Base-by-base conservation (phyloP, 2,888 invertebrate genomes). In the Drosophila atroscutellata region DNA sequence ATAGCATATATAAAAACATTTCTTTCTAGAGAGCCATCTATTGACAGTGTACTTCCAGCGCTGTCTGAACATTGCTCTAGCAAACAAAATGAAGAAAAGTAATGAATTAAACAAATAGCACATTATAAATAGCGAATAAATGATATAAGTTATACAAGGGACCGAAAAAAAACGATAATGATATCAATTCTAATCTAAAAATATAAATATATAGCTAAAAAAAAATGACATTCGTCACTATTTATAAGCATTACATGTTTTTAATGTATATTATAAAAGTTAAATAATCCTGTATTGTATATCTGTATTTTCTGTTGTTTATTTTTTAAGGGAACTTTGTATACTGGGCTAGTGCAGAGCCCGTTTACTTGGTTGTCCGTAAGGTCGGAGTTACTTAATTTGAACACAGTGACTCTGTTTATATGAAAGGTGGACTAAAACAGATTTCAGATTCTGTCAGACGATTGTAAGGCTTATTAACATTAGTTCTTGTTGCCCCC, bases 41-140 rank as follows among this genome's bases (percentile, higher is more conserved):
- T 93, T 76, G 94, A 95, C 64, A 93, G 91, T 72, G 90, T 93
- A 47, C 92, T 95, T 77, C 94, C 94, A 58, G 93, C 94, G 24
- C 92, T 95, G 45, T 93, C 92, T 28, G 95, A 95, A 91, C 92
- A 89, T 69, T 81, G 81, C 71, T 77, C 85, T 47, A 89, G 75
- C 66, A 83, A 83, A 36, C 81, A 75, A 63, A 77, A 67, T 72
- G 81, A 86, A 24, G 79, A 85, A 49, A 51, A 42, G 5, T 76
- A 81, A 72, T 62, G 65, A 68, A 64, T 64, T 34, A 8, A 15
- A 18, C 34, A 28, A 37, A 49, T 49, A 61, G 26, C 42, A 65
- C 58, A 50, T 34, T 52, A 54, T 36, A 36, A 32, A 34, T 32
- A 32, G 36, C 24, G 11, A 70, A 37, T 24, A n/a, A 59, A 37